Percentiles rank a stretch among this genome's conserved stretches.
Conservation (phyloP, 2,888 invertebrate genomes). For the Diabrotica balteata region DNA sequence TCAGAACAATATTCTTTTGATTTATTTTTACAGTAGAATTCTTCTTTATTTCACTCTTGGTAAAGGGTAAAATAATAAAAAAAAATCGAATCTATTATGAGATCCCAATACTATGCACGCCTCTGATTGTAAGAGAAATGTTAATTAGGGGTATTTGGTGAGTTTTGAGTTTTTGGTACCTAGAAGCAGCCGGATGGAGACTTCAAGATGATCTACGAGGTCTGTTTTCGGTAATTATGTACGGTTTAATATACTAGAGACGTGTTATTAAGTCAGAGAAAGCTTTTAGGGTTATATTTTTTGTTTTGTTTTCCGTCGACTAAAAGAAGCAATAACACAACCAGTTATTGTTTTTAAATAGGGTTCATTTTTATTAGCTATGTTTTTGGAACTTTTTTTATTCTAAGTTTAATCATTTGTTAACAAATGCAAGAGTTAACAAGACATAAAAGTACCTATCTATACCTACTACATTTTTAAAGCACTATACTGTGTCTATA, state of each 20-base stretch:
- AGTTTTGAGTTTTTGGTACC: constrained; percentile 12
- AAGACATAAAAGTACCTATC: no score
- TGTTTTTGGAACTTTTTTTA: no score
- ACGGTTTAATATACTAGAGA: constrained; percentile 17
- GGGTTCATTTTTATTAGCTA: no score
- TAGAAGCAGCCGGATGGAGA: constrained; percentile 34
- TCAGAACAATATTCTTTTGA: no score
- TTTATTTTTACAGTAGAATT: no score
- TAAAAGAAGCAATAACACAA: not conserved
- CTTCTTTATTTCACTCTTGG: no score
- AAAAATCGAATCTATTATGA: no score
- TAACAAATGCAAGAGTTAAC: no score
- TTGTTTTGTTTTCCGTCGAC: not conserved
- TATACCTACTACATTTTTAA: no score
- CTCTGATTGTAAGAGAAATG: constrained; percentile 10
- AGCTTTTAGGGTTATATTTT: constrained; percentile 22
- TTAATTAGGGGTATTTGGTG: constrained; percentile 11
- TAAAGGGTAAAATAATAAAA: no score
- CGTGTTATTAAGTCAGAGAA: constrained; percentile 25
- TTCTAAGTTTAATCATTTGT: no score
- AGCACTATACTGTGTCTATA: no score
- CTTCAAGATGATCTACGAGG: constrained; percentile 37
- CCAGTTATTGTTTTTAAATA: not conserved
- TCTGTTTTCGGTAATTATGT: constrained; percentile 23
- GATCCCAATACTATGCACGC: not conserved